Base-by-base conservation (phyloP, 2,113 vertebrate genomes). In the Aspidoscelis tigris region DNA sequence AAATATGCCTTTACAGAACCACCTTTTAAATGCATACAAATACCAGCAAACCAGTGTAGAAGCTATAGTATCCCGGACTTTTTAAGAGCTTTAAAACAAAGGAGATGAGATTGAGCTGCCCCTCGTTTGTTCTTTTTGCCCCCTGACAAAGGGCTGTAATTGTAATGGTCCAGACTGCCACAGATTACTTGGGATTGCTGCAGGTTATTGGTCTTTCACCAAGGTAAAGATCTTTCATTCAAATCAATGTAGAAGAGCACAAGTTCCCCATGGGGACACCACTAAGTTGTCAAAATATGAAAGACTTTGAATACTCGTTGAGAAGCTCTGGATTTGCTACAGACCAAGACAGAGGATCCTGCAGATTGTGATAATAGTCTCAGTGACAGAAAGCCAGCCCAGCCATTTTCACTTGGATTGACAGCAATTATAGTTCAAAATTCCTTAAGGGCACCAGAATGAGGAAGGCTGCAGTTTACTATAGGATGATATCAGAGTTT, bases 11-110 rank as follows among this genome's bases (percentile, higher is more conserved):
- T 61, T 61, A 61, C 1, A 20, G 33, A 73, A 65, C n/a, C 43
- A 64, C 47, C 39, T 84, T 79, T 26, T 24, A 47, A 78, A 47
- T 10, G 66, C 43, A n/a, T 50, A 84, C 8, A 53, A 84, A 4
- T n/a, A 83, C 65, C 0, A 0, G 72, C 65, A 85, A 86, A 77
- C 3, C 22, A 26, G 0, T 39, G 26, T 87, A 78, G 5, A 65
- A 87, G 7, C 20, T 86, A 66, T 18, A 80, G 14, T 21, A 2
- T 0, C 10, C 18, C 78, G 20, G 26, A 14, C 70, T 44, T 84
- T 89, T 5, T 41, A 84, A 43, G 18, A 84, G 12, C 16, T 5
- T 33, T 73, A 65, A 33, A 82, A 82, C 47, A 65, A 74, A 20
- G 26, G 18, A 20, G 18, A 41, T 82, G 55, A 82, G 21, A 11